Evolutionary conservation across 2,797 vertebrate species (phyloP).

Genomic region (Capromys pilorides): DNA sequence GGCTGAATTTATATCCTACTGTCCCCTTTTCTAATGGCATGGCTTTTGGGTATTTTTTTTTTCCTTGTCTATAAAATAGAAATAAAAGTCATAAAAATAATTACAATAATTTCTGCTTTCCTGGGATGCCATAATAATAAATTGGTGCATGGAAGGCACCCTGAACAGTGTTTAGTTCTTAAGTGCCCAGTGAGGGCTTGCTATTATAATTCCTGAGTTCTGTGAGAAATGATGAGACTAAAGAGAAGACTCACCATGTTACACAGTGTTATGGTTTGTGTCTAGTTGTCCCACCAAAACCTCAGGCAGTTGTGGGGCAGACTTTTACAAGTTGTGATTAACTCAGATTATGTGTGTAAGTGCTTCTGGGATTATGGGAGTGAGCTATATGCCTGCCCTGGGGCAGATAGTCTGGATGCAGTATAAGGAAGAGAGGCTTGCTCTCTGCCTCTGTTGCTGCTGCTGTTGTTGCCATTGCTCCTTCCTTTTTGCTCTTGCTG

Average conservation of each 20-base stretch:
- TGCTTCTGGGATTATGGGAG: too few species aligned
- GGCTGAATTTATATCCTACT: background rate
- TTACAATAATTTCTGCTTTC: background rate
- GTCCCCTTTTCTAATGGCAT: background rate
- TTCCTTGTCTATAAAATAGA: background rate
- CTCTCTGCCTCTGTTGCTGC: too few species aligned
- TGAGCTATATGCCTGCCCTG: too few species aligned
- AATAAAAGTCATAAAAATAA: constrained; percentile 27
- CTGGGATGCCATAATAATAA: background rate
- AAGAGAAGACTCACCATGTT: background rate
- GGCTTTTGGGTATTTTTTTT: background rate
- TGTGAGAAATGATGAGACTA: background rate
- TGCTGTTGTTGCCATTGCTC: too few species aligned
- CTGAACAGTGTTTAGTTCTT: background rate
- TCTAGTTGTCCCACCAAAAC: too few species aligned
- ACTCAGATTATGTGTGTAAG: too few species aligned
- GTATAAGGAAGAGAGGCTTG: too few species aligned
- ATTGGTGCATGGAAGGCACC: background rate
- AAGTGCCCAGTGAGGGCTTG: background rate
- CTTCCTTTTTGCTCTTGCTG: too few species aligned
- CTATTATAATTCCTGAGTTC: constrained; percentile 16
- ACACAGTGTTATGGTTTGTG: background rate
- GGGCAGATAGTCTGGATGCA: too few species aligned
- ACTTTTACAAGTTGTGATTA: too few species aligned
- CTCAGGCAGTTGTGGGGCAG: too few species aligned